Conservation (phyloP, 1,140 invertebrate genomes). For the Scaptomyza hsui region DNA sequence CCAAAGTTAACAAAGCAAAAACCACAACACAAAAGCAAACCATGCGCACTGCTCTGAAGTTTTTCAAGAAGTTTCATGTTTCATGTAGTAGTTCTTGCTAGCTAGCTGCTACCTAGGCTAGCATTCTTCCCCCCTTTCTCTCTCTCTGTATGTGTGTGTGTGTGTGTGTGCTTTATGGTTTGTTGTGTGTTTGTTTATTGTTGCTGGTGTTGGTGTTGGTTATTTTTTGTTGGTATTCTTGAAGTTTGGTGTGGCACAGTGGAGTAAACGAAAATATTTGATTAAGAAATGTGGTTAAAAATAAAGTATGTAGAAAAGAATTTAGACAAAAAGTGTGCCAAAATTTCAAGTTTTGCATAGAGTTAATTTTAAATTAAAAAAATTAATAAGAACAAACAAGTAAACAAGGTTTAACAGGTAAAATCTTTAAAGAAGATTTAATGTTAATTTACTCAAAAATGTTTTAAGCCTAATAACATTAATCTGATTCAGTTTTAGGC, state of each 20-base stretch:
- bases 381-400: too few relatives aligned
- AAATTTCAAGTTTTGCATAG: too few relatives aligned
- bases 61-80: conserved; percentile 69
- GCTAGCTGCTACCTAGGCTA: not conserved
- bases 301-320: too few relatives aligned
- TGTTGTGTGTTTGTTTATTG: conserved; percentile 42
- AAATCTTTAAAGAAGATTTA: too few relatives aligned
- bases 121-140: not conserved
- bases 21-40: conserved; percentile 80
- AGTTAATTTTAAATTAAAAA: too few relatives aligned
- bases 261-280: not conserved
- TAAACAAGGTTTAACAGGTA: too few relatives aligned
- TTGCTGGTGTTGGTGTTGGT: conserved; percentile 42
- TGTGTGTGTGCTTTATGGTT: conserved; percentile 4
- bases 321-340: too few relatives aligned
- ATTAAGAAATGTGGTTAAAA: not conserved
- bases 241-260: not conserved
- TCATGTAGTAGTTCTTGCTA: conserved; percentile 12
- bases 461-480: too few relatives aligned
- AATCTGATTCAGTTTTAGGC: not conserved
- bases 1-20: conserved; percentile 76
- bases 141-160: not conserved
- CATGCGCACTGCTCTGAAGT: conserved; percentile 71
- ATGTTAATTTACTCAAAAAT: too few relatives aligned
- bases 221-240: not conserved